phyloP scores from a whole-genome alignment of 1,140 invertebrate species.

The Mizuhopecten yessoensis region DNA sequence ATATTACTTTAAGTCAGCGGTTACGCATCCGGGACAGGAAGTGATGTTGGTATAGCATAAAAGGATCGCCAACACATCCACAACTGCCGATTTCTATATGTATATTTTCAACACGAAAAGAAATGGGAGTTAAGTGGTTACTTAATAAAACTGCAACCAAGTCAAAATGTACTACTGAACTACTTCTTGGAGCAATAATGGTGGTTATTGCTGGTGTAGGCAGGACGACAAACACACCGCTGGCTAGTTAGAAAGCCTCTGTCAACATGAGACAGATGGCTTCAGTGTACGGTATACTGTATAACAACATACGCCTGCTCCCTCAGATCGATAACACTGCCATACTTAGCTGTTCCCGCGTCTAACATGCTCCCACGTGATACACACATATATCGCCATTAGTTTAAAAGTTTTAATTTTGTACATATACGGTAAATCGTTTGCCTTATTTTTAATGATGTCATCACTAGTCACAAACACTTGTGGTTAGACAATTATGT shows the following conservation, averaged over 20 bases:
- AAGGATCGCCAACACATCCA: background rate
- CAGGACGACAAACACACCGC: background rate
- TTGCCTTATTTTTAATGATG: too few species aligned
- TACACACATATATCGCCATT: background rate
- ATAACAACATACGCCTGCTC: background rate
- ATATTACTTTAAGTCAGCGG: too few species aligned
- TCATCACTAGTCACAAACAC: too few species aligned
- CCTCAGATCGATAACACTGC: background rate
- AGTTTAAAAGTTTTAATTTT: background rate
- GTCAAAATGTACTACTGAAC: background rate
- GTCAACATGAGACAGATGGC: slow-evolving; percentile 12
- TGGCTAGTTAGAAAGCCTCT: background rate
- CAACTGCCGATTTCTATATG: background rate
- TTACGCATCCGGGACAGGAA: background rate
- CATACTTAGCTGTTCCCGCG: background rate
- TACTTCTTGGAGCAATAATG: background rate
- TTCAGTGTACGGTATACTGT: background rate
- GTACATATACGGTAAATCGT: background rate
- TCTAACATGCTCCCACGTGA: background rate
- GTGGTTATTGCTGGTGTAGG: background rate
- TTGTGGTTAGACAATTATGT: too few species aligned
- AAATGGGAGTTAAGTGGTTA: background rate
- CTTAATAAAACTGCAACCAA: background rate
- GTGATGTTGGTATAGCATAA: background rate
- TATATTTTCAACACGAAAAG: background rate